Percentiles rank a stretch among this genome's conserved stretches.
Evolutionary conservation across 2,797 vertebrate genomes (phyloP).

Genomic region (Enteromius thamalakanensis): DNA sequence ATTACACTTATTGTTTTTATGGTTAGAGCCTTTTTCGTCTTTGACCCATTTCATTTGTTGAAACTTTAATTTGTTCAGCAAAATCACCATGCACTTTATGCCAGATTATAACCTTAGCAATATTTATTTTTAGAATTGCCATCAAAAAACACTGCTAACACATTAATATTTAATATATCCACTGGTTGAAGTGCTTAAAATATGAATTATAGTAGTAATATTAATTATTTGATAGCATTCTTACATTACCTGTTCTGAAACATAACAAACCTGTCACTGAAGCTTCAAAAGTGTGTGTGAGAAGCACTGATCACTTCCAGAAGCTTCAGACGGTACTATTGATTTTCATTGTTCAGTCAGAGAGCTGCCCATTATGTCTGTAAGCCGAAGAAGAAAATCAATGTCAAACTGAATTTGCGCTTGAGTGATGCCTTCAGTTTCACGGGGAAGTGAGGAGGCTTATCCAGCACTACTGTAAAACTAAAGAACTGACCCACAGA

Average conservation of each 20-base stretch:
- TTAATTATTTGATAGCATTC: not conserved
- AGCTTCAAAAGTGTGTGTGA: not conserved
- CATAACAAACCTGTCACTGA: not conserved
- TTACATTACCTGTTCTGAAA: not conserved
- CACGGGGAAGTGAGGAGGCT: not conserved
- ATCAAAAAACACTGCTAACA: not conserved
- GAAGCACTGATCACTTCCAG: not conserved
- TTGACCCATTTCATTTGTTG: no score
- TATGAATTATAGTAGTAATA: not conserved
- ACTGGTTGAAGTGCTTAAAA: not conserved
- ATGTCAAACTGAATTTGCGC: constrained; percentile 3
- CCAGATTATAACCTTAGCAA: not conserved
- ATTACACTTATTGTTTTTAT: no score
- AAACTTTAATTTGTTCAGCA: not conserved
- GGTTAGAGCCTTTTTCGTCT: no score
- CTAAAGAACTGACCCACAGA: not conserved
- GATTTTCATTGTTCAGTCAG: constrained; percentile 23
- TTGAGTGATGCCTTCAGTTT: not conserved
- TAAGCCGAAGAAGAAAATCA: constrained; percentile 10
- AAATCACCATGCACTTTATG: not conserved
- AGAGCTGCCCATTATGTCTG: constrained; percentile 15
- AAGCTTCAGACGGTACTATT: constrained; percentile 5
- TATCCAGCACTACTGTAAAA: constrained; percentile 5
- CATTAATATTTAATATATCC: not conserved
- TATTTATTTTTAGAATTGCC: not conserved